Base-by-base conservation (phyloP, 1,140 invertebrate species). In the Sitobion miscanthi region DNA sequence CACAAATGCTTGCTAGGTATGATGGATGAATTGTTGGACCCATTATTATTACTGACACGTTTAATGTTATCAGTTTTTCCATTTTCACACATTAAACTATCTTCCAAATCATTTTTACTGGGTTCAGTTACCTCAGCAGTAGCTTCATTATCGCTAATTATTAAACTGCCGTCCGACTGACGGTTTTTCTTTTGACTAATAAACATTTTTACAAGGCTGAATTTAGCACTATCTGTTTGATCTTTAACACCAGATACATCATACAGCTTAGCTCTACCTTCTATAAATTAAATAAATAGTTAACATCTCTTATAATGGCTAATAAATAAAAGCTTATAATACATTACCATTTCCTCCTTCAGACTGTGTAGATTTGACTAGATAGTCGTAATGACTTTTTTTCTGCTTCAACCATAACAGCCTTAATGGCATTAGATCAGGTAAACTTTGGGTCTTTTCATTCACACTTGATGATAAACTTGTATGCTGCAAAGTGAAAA, bases 151-250 rank as follows among this genome's bases (percentile, higher is more conserved):
- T 94, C 93, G 23, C 82, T 93, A 47, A 93, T 93, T 38, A 93
- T 49, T 52, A 93, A 30, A 23, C 89, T 93, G 14, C 88, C 90
- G 30, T 90, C 86, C 86, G 91, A 93, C 35, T 54, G 49, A 45
- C 91, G 91, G 25, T 94, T 91, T 49, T 93, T 94, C 86, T 94
- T 94, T 93, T 98, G 98, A 95, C 98, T 98, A 96, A 98, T 98
- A 95, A 98, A 98, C 77, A 98, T 95, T 95, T 97, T 97, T n/a
- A 98, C 97, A 94, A 98, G 96, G 95, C 97, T 98, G 94, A 98
- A 97, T 94, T 97, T 97, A 94, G 96, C 95, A 30, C 49, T 93
- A 86, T 83, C 49, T 11, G 45, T 57, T 86, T 86, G 77, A 52
- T 86, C 49, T 93, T 93, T 93, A 85, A 52, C 45, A 57, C 91